Conservation (phyloP, 2,797 vertebrate species). For the Protosalanx chinensis region DNA sequence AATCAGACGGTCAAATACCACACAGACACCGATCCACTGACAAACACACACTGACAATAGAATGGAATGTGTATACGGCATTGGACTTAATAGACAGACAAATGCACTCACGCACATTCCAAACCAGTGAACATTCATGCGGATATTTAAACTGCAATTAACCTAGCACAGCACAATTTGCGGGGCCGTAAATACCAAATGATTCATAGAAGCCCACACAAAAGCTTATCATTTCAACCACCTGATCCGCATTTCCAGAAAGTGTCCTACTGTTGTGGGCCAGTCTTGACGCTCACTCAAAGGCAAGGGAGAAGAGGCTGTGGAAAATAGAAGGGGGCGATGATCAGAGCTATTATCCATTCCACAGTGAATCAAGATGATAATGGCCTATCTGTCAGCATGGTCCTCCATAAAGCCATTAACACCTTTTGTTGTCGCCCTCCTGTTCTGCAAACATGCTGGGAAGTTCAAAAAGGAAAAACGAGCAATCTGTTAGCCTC, state of each 20-base stretch:
- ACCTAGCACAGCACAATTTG: background rate
- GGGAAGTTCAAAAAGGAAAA: slow-evolving; percentile 86
- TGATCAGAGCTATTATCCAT: slow-evolving; percentile 91
- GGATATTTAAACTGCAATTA: background rate
- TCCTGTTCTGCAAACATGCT: slow-evolving; percentile 80
- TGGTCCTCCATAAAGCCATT: slow-evolving; percentile 91
- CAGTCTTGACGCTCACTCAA: slow-evolving; percentile 40
- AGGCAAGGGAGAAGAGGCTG: background rate
- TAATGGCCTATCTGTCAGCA: slow-evolving; percentile 94
- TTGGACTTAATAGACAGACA: background rate
- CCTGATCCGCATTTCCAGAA: background rate
- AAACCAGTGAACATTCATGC: slow-evolving; percentile 12
- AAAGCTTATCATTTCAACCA: background rate
- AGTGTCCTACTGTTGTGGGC: slow-evolving; percentile 28
- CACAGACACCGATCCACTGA: slow-evolving; percentile 32
- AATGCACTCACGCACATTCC: background rate
- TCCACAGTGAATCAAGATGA: slow-evolving; percentile 83
- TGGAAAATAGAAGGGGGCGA: slow-evolving; percentile 73
- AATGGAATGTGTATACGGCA: slow-evolving; percentile 38
- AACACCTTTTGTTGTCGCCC: slow-evolving; percentile 94
- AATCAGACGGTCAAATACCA: slow-evolving; percentile 43
- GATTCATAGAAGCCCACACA: background rate
- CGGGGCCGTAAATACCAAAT: background rate
- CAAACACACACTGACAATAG: slow-evolving; percentile 28
- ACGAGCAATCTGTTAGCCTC: slow-evolving; percentile 79